Evolutionary conservation across 1,140 invertebrate species (phyloP), one percentile per base, ranked within the genome.

Genomic region (Lepidotrigona ventralis): DNA sequence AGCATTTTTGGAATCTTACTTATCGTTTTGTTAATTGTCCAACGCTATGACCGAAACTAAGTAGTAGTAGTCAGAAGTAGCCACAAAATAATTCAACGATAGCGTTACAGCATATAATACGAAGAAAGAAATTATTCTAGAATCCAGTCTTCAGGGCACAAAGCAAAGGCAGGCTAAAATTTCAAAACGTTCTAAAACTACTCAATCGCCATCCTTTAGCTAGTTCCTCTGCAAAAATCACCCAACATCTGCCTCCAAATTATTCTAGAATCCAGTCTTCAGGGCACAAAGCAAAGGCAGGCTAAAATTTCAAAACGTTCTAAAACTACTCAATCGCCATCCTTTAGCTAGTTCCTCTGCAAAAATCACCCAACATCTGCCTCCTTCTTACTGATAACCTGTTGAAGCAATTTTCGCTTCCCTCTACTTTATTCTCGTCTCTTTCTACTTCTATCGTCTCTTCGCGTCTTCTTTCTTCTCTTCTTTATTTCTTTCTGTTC

Each of bases 351-450:
- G 39, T 58, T 66, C 60, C 23, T 53, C 11, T 14, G 26, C 51
- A 21, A 75, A 33, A 14, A 11, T 53, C 69, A 11, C 9, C 54
- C 12, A 33, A 64, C 73, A 70, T 69, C 26, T 79, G 74, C 29
- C 39, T n/a, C 12, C 23, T 39, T 53, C 19, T 26, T 33, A 64
- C 17, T 56, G 73, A 86, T 82, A 81, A 88, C 29, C 51, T 71
- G 64, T 9, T 79, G 79, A 79, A 81, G 78, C 21, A 81, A 85
- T 81, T 88, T 81, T 81, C 11, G 15, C 33, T 76, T 76, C 73
- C 73, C 17, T 14, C 73, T 19, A 21, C n/a, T 46, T 54, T 68
- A 17, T 68, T 11, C 2, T 39, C 15, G 5, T 26, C 46, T 33
- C 63, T 29, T 60, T 75, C 58, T 75, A 64, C 5, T 14, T 5